Evolutionary conservation across 2,113 vertebrate species (phyloP).

Genomic region (Hippopotamus amphibius): DNA sequence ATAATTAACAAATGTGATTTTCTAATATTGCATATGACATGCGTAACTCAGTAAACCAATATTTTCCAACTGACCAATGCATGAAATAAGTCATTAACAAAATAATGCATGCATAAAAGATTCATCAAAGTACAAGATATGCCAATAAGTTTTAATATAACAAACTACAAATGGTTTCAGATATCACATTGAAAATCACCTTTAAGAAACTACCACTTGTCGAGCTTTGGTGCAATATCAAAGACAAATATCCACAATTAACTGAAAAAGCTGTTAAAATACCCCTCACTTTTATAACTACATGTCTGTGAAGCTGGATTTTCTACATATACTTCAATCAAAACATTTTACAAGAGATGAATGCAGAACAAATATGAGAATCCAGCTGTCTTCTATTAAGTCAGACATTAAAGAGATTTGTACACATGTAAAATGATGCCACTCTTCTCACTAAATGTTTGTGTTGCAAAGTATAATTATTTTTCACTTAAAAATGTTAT

Average conservation of each 20-base stretch:
- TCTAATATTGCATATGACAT: background rate
- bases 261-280: slow-evolving; percentile 60
- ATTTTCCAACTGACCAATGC: slow-evolving; percentile 1
- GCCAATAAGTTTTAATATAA: slow-evolving; percentile 18
- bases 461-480: background rate
- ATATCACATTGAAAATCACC: slow-evolving; percentile 10
- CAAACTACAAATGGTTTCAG: slow-evolving; percentile 19
- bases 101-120: slow-evolving; percentile 3
- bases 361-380: background rate
- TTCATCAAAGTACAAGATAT: background rate
- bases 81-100: slow-evolving; percentile 24
- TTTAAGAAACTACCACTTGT: slow-evolving; percentile 53
- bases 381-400: slow-evolving; percentile 51
- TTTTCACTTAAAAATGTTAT: slow-evolving; percentile 42
- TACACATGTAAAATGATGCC: background rate
- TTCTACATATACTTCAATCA: slow-evolving; percentile 55
- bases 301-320: slow-evolving; percentile 48
- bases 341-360: slow-evolving; percentile 57
- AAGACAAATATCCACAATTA: slow-evolving; percentile 55
- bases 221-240: slow-evolving; percentile 54
- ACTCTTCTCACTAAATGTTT: slow-evolving; percentile 41
- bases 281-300: slow-evolving; percentile 28
- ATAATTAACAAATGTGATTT: slow-evolving; percentile 23
- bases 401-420: slow-evolving; percentile 15
- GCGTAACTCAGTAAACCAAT: background rate